phyloP scores from a whole-genome alignment of 2,113 vertebrate species.

The Microcebus jonahi region DNA sequence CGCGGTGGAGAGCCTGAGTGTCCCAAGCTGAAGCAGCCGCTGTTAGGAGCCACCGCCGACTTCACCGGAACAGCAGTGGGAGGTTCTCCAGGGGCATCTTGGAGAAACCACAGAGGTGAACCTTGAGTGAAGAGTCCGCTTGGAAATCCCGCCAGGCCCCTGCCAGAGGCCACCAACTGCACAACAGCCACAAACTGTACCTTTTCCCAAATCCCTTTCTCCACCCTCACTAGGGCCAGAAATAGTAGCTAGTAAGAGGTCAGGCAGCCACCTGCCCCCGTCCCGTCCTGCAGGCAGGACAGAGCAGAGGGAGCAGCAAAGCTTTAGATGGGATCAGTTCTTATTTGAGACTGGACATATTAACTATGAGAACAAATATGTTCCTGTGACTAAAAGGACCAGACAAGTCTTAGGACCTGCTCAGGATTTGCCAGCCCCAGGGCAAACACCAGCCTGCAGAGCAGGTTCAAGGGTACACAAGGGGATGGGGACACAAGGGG shows the following conservation, averaged over 20 bases:
- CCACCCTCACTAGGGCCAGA: background rate
- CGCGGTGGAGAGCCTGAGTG: background rate
- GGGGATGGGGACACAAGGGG: background rate
- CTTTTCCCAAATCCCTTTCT: background rate
- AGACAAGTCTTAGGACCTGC: background rate
- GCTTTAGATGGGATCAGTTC: background rate
- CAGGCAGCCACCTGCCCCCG: accelerated
- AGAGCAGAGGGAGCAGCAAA: background rate
- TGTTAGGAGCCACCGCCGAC: background rate
- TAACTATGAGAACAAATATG: background rate
- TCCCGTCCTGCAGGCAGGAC: accelerated
- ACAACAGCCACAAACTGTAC: background rate
- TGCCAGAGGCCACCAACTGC: background rate
- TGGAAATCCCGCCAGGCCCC: background rate
- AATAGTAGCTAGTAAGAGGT: background rate
- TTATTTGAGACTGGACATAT: background rate
- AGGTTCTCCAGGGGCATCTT: background rate
- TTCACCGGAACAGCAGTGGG: background rate
- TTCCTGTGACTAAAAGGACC: background rate
- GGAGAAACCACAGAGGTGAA: background rate
- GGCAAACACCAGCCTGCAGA: background rate
- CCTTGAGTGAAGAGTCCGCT: background rate
- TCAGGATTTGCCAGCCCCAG: background rate
- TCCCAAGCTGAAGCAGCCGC: background rate
- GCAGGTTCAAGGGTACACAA: background rate